Conservation (phyloP, 2,888 invertebrate genomes). For the Dusona sp. region DNA sequence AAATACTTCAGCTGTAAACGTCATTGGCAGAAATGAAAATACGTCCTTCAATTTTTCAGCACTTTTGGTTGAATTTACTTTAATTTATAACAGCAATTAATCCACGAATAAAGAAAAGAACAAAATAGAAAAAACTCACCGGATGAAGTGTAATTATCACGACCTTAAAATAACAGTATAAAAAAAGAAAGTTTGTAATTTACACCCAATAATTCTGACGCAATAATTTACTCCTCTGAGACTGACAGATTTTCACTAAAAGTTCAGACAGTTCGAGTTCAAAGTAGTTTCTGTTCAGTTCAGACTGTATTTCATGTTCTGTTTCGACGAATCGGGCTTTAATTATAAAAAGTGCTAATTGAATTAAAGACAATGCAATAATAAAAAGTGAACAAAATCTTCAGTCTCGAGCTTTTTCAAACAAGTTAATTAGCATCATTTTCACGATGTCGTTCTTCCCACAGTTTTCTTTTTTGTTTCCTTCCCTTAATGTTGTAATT, state of each 20-base stretch:
- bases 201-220: neutral
- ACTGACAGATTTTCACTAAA: neutral
- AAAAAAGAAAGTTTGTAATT: neutral
- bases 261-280: neutral
- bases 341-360: neutral
- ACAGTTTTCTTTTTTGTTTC: constrained; percentile 9
- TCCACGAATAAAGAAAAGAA: neutral
- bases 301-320: neutral
- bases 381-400: neutral
- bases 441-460: neutral
- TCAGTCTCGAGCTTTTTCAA: neutral
- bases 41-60: neutral
- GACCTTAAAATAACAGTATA: neutral
- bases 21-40: neutral
- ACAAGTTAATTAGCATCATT: constrained; percentile 1
- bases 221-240: constrained; percentile 3
- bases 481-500: constrained; percentile 2
- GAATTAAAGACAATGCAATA: neutral
- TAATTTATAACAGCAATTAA: neutral
- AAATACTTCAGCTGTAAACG: neutral
- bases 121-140: neutral
- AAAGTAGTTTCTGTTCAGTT: neutral
- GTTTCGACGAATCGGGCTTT: neutral
- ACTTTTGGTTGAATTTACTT: neutral
- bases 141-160: neutral